Base-by-base conservation (phyloP, 2,113 vertebrate genomes). In the Hymenochirus boettgeri region DNA sequence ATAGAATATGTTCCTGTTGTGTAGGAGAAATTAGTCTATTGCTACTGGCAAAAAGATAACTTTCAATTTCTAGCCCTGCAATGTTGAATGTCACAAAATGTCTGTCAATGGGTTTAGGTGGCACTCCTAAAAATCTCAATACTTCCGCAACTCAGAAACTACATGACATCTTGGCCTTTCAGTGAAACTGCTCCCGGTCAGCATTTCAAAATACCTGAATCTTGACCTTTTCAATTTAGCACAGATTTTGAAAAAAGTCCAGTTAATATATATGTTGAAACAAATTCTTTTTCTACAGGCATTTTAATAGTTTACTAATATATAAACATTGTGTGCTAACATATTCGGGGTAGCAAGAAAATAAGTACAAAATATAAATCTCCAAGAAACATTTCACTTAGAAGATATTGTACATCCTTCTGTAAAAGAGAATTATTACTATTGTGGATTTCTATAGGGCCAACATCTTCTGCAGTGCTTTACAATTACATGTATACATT, bases 171-270 rank as follows among this genome's bases (percentile, higher is more conserved):
- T 84, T 88, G 87, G 90, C 90, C 88, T 92, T 89, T 35, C 88
- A 85, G 82, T 80, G 87, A 81, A 85, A 84, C 81, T 82, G 81
- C 85, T 90, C 83, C 80, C 74, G 90, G 88, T 88, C 86, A 86
- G 86, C 88, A 86, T 84, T 88, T 91, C 86, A 89, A 90, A 91
- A 88, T 85, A 91, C 83, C 86, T 87, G 88, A 89, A 88, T 86
- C 78, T 73, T 89, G 86, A 90, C 87, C 89, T 90, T 91, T 90
- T 80, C 77, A 79, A 85, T 84, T 85, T 83, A 83, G 82, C 78
- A 64, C 76, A 78, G 66, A 39, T 59, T 83, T 77, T 60, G 33
- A 18, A 37, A 57, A 25, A 23, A 33, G 12, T 26, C 7, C 7
- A 3, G 42, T 53, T n/a, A n/a, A n/a, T n/a, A 67, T 82, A 86